Percentiles rank a stretch among this genome's conserved stretches.
Conservation (phyloP, 1,140 invertebrate species). For the Bombus haemorrhoidalis region DNA sequence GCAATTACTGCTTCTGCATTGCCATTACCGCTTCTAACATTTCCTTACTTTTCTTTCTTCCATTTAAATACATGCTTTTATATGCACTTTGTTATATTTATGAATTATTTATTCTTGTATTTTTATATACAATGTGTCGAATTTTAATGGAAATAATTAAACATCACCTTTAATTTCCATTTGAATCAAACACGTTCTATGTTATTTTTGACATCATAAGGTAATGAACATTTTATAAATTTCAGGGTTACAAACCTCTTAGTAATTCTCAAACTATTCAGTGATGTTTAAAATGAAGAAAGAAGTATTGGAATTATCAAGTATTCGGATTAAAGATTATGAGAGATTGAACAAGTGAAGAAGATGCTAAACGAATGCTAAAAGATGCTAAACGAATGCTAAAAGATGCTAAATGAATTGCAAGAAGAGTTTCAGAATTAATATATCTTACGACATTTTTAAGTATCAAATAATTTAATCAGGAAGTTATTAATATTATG, state of each 20-base stretch:
- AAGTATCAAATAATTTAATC: conserved; percentile 38
- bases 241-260: conserved; percentile 72
- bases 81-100: neutral
- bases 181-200: neutral
- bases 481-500: conserved; percentile 8
- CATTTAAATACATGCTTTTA: too few species aligned
- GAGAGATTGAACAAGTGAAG: conserved; percentile 33
- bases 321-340: neutral
- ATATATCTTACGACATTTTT: conserved; percentile 50
- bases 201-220: neutral
- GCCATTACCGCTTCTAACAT: neutral
- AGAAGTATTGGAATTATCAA: conserved; percentile 29
- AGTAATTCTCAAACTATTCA: conserved; percentile 71
- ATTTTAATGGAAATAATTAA: neutral
- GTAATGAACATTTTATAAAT: conserved; percentile 24
- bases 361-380: conserved; percentile 21
- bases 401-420: neutral
- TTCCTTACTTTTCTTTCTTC: neutral
- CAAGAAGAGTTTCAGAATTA: conserved; percentile 21
- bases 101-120: neutral
- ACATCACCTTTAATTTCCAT: neutral
- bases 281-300: conserved; percentile 51
- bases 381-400: conserved; percentile 1
- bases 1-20: neutral
- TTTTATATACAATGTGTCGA: neutral